A percentile compares a stretch with the other conserved stretches of the same genome.
Evolutionary conservation across 2,888 invertebrate species (phyloP).

Genomic region (Tetanocera ferruginea): DNA sequence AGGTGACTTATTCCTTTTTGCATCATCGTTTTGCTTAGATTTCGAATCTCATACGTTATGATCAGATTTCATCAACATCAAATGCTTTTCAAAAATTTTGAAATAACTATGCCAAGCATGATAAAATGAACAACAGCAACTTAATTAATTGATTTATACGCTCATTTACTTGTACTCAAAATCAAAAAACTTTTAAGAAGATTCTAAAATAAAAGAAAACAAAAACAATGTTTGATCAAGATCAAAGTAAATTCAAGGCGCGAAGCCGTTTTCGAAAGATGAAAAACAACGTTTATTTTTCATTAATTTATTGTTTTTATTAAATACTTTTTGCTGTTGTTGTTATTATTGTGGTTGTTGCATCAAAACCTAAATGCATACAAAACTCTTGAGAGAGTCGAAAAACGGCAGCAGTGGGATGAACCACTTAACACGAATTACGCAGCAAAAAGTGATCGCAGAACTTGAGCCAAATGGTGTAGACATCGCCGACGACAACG

Average conservation of each 20-base stretch:
- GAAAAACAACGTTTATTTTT: slow-evolving; percentile 13
- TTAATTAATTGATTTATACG: slow-evolving; percentile 17
- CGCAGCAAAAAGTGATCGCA: slow-evolving; percentile 61
- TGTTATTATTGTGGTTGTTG: slow-evolving; percentile 17
- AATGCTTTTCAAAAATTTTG: too few relatives aligned
- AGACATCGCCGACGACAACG: neutral
- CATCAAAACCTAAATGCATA: slow-evolving; percentile 42
- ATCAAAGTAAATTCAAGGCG: neutral
- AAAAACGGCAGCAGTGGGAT: slow-evolving; percentile 57
- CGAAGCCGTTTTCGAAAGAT: neutral
- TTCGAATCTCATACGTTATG: too few relatives aligned
- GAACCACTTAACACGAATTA: slow-evolving; percentile 67
- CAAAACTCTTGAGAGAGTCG: slow-evolving; percentile 36
- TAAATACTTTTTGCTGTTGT: slow-evolving; percentile 46
- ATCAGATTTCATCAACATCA: too few relatives aligned
- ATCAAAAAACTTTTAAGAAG: neutral
- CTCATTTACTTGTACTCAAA: neutral
- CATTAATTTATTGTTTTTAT: slow-evolving; percentile 43
- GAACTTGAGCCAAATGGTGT: neutral
- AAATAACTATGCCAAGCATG: too few relatives aligned
- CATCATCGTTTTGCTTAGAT: too few relatives aligned
- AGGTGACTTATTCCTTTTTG: too few relatives aligned
- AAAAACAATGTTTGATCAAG: neutral
- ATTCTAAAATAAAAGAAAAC: neutral
- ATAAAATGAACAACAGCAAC: neutral